Percentiles rank a stretch among this genome's conserved stretches.
Evolutionary conservation across 2,113 vertebrate genomes (phyloP).

Genomic region (Scytalopus superciliaris): DNA sequence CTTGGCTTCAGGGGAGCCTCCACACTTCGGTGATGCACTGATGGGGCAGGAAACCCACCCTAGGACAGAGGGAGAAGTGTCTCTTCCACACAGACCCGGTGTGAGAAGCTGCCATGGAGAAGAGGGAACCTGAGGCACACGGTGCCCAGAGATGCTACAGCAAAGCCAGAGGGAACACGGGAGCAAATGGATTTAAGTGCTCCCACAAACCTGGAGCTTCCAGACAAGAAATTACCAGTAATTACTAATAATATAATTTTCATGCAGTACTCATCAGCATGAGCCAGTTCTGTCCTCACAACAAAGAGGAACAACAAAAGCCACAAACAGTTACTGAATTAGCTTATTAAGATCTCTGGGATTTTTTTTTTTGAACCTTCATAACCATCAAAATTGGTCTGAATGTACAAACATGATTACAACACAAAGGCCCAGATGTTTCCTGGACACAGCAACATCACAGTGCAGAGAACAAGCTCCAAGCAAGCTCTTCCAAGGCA

Average conservation of each 20-base stretch:
- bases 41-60: not conserved
- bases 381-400: constrained; percentile 44
- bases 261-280: constrained; percentile 38
- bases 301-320: constrained; percentile 56
- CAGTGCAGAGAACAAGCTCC: fast-evolving
- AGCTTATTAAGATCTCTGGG: constrained; percentile 37
- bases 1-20: not conserved
- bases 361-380: constrained; percentile 44
- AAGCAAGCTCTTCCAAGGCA: not conserved
- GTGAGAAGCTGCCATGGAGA: constrained; percentile 76
- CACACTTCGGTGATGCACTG: not conserved
- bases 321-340: constrained; percentile 52
- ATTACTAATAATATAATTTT: constrained; percentile 67
- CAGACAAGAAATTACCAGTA: constrained; percentile 61
- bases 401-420: constrained; percentile 40
- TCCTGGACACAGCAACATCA: not conserved
- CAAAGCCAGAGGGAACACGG: constrained; percentile 57
- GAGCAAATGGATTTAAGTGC: constrained; percentile 49
- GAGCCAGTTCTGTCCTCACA: constrained; percentile 48
- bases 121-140: constrained; percentile 55
- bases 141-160: constrained; percentile 2
- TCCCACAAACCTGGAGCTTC: constrained; percentile 60
- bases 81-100: constrained; percentile 53
- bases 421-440: constrained; percentile 24
- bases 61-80: not conserved